Base-by-base conservation (phyloP, 37 sponge, comb jelly and placozoan species). In the Eunapius fragilis region DNA sequence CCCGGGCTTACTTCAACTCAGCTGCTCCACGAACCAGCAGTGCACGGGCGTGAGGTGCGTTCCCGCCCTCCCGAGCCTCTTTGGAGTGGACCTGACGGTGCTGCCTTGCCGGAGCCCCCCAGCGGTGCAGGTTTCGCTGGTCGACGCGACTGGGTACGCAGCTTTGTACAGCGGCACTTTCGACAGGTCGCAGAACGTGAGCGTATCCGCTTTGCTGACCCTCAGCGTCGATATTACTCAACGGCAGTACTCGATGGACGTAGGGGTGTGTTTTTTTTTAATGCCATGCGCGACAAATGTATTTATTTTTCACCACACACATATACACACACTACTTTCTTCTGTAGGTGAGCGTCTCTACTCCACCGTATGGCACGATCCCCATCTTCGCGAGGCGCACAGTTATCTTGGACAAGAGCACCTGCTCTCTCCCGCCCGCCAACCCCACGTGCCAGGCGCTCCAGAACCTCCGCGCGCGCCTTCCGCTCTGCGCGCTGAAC, bases 341-440 rank as follows among this genome's bases (percentile, higher is more conserved):
- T n/a, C n/a, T n/a, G n/a, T 19, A 58, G 58, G 58, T 58, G 6
- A 58, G 58, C 58, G 58, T 58, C 17, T 13, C 58, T 17, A 58
- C 58, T 19, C 58, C 58, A 19, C 19, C 14, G 22, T 41, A 78
- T 68, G 82, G 82, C 34, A 32, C 28, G 4, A 26, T 74, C 0
- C 67, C 69, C 10, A 58, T 87, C 36, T 14, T 87, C 28, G 82
- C 75, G 2, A 74, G 27, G 9, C 82, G 75, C 45, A 74, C 74
- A 30, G 74, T 87, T 69, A 75, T 87, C 74, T 82, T 87, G 76
- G 87, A 87, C 76, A 49, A 45, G 45, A 68, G 82, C 75, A 24
- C 34, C 68, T 87, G 87, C 37, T 58, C 58, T 12, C 58, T 58
- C 58, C 58, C 58, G 22, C 58, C 58, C 58, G 58, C 58, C 58